Evolutionary conservation across 2,113 vertebrate genomes (phyloP), one percentile per base, ranked within the genome.

Genomic region (Sialia sialis): DNA sequence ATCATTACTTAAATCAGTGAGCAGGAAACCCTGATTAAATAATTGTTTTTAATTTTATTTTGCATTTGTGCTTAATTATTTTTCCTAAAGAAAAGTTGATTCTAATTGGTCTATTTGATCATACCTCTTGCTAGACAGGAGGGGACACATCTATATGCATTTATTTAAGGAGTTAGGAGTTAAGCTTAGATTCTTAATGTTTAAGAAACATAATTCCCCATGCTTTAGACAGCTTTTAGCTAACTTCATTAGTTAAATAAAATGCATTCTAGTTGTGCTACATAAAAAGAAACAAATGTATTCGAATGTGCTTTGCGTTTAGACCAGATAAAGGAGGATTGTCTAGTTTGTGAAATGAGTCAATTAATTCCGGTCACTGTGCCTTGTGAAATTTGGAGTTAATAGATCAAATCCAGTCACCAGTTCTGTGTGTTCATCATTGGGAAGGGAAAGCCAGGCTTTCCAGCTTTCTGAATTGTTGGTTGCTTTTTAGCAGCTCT

Each of bases 1-100:
- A 89, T 97, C 95, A 95, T 89, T 25, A 81, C 68, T 93, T 90
- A 97, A 96, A 95, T 96, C 95, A 97, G 83, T 10, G 4, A 95
- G 93, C 95, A 94, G 96, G 95, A 97, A 97, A 97, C 72, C 68
- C 76, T 96, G 96, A 97, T 97, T 97, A 96, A 96, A 94, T 95
- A 96, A 96, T 96, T 92, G 89, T 75, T 97, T 95, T 97, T 68
- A 94, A 94, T 95, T 96, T 93, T 95, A 93, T 97, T 96, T 96
- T 97, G 52, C 92, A 41, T 95, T 95, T 96, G 86, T 93, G 52
- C 86, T 92, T 95, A 97, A 96, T 97, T 95, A 93, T 96, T 97
- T 96, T 97, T 95, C 52, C 79, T 86, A 93, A 96, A 93, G 92
- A 94, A 94, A 96, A 97, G 93, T 94, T 97, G 92, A 95, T 96